These are phyloP conservation scores for Caenorhabditis afra DNA, from an alignment of 2,888 invertebrate genomes.

Conservation along the genomic window DNA sequence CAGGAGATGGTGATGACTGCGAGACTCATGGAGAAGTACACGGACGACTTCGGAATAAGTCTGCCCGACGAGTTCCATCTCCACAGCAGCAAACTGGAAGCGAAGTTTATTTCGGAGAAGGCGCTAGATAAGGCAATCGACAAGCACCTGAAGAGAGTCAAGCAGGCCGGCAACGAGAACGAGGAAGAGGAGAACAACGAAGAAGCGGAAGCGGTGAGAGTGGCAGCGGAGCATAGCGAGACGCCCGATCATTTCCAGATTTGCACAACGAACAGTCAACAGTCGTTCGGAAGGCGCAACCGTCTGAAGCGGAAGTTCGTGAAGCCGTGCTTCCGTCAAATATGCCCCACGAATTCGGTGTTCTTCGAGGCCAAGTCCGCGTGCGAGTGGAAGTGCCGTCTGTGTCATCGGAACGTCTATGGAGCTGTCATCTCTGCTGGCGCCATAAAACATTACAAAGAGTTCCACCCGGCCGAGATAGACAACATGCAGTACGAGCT, in stretches of 20 bases:
- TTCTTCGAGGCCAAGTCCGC: slow-evolving; percentile 75
- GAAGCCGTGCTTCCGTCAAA: slow-evolving; percentile 76
- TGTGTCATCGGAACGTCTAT: slow-evolving; percentile 68
- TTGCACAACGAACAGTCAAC: slow-evolving; percentile 74
- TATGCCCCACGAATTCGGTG: slow-evolving; percentile 73
- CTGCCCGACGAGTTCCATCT: slow-evolving; percentile 78
- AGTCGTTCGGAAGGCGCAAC: slow-evolving; percentile 73
- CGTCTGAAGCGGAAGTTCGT: slow-evolving; percentile 79
- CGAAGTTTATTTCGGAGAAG: slow-evolving; percentile 69
- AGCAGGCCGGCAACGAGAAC: slow-evolving; percentile 25
- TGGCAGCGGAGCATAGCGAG: not conserved
- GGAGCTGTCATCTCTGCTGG: slow-evolving; percentile 72
- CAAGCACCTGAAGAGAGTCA: slow-evolving; percentile 39
- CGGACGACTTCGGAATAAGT: slow-evolving; percentile 75
- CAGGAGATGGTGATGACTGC: slow-evolving; percentile 79
- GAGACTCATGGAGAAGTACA: slow-evolving; percentile 75
- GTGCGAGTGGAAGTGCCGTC: slow-evolving; percentile 78
- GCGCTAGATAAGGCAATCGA: slow-evolving; percentile 70
- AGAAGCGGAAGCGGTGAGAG: slow-evolving; percentile 37
- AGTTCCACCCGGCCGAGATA: slow-evolving; percentile 72
- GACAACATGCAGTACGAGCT: slow-evolving; percentile 78
- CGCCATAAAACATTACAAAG: slow-evolving; percentile 78
- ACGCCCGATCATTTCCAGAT: slow-evolving; percentile 8
- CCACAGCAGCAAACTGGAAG: slow-evolving; percentile 67
- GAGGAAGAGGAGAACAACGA: slow-evolving; percentile 27